Conservation (phyloP, 2,113 vertebrate genomes). For the Craseonycteris thonglongyai region DNA sequence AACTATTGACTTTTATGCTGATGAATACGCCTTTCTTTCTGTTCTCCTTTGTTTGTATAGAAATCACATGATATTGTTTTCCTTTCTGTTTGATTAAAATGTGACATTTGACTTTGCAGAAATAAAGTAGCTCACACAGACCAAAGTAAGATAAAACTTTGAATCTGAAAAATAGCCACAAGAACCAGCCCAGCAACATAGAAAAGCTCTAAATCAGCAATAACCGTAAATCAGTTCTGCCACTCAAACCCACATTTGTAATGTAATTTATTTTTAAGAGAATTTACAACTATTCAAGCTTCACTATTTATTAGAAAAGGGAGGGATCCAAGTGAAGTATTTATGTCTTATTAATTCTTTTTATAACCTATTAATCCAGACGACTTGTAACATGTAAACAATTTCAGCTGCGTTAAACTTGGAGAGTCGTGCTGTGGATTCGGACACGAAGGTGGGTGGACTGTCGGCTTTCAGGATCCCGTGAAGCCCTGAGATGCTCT, state of each 20-base stretch:
- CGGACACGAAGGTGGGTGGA: neutral
- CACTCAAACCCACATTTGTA: conserved; percentile 37
- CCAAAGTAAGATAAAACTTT: conserved; percentile 57
- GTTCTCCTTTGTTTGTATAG: conserved; percentile 77
- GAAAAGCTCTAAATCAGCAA: conserved; percentile 13
- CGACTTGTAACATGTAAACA: neutral
- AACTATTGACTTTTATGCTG: conserved; percentile 76
- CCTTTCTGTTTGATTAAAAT: conserved; percentile 80
- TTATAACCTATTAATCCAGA: neutral
- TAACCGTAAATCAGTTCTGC: neutral
- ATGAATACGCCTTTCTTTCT: conserved; percentile 79
- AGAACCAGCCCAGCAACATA: neutral
- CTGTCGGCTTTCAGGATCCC: too few relatives aligned
- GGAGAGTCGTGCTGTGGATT: neutral
- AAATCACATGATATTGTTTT: conserved; percentile 76
- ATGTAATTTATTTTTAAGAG: conserved; percentile 16
- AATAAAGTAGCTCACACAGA: conserved; percentile 71
- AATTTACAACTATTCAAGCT: conserved; percentile 55
- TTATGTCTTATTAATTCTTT: conserved; percentile 48
- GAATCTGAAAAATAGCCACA: conserved; percentile 37
- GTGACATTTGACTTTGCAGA: conserved; percentile 79
- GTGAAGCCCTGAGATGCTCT: neutral
- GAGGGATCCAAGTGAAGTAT: neutral
- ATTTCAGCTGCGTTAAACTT: neutral
- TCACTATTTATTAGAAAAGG: conserved; percentile 30